phyloP scores from a whole-genome alignment of 2,888 invertebrate genomes.

The Archips xylosteana region DNA sequence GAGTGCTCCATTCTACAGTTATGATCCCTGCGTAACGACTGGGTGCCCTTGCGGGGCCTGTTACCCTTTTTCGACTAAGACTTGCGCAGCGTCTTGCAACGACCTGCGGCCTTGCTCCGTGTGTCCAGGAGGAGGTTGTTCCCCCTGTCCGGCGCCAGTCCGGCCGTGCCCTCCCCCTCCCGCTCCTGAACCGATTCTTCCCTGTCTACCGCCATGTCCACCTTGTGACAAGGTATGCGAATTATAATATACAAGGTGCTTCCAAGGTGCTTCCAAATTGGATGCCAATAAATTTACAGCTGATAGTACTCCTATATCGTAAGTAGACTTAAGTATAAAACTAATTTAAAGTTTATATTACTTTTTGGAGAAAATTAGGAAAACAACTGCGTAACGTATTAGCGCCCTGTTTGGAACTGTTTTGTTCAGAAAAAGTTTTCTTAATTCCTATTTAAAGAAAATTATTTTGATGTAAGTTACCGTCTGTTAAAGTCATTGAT shows the following conservation, averaged over 20 bases:
- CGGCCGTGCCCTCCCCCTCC: conserved; percentile 72
- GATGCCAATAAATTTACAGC: too few relatives aligned
- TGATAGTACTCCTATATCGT: conserved; percentile 3
- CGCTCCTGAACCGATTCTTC: conserved; percentile 65
- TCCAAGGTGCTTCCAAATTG: too few relatives aligned
- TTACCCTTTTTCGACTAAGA: conserved; percentile 74
- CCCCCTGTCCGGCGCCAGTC: conserved; percentile 78
- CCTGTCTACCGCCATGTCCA: conserved; percentile 72
- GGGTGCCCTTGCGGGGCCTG: conserved; percentile 77
- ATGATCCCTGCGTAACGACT: conserved; percentile 73
- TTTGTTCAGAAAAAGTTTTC: too few relatives aligned
- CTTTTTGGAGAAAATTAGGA: too few relatives aligned
- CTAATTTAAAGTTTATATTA: too few relatives aligned
- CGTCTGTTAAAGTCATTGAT: too few relatives aligned
- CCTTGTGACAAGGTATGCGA: conserved; percentile 73
- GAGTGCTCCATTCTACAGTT: conserved; percentile 80
- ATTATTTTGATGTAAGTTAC: too few relatives aligned
- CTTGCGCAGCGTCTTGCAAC: conserved; percentile 69
- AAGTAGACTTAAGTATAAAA: too few relatives aligned
- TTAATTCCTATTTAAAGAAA: too few relatives aligned
- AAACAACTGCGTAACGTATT: too few relatives aligned
- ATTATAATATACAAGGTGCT: neutral
- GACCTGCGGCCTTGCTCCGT: conserved; percentile 70
- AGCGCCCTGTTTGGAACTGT: too few relatives aligned
- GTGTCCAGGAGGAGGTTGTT: conserved; percentile 79